These are phyloP conservation scores for Hestina assimilis DNA, from an alignment of 1,140 invertebrate species.

Conservation along the genomic window DNA sequence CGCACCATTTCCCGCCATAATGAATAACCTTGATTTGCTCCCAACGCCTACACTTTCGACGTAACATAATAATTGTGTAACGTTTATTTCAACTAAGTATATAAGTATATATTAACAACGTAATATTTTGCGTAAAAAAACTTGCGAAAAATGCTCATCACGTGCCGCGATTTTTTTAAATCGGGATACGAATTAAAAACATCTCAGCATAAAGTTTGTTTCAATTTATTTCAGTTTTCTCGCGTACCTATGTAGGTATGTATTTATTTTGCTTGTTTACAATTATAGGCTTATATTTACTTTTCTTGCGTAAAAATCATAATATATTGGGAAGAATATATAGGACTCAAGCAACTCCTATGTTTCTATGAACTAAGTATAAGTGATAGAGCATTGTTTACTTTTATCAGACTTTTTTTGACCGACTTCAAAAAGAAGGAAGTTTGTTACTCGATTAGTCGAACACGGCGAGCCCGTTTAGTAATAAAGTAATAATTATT, in stretches of 20 bases:
- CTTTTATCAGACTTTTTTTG: too few species aligned
- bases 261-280: too few species aligned
- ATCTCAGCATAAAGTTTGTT: background rate
- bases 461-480: too few species aligned
- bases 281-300: too few species aligned
- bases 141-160: constrained; percentile 28
- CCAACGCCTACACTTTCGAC: constrained; percentile 55
- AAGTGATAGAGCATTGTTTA: too few species aligned
- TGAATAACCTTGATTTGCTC: constrained; percentile 55
- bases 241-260: background rate
- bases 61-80: constrained; percentile 58
- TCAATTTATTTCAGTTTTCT: background rate
- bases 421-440: too few species aligned
- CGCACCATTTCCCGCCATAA: constrained; percentile 56
- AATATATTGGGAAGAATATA: too few species aligned
- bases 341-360: too few species aligned
- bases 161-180: constrained; percentile 3
- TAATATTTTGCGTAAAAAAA: constrained; percentile 39
- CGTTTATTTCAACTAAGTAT: constrained; percentile 47
- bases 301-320: too few species aligned
- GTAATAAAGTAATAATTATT: too few species aligned
- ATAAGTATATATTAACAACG: constrained; percentile 42
- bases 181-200: background rate
- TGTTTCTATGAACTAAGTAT: too few species aligned
- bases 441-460: too few species aligned